Evolutionary conservation across 2,797 vertebrate genomes (phyloP), one percentile per base, ranked within the genome.

Genomic region (Acanthis flammea): DNA sequence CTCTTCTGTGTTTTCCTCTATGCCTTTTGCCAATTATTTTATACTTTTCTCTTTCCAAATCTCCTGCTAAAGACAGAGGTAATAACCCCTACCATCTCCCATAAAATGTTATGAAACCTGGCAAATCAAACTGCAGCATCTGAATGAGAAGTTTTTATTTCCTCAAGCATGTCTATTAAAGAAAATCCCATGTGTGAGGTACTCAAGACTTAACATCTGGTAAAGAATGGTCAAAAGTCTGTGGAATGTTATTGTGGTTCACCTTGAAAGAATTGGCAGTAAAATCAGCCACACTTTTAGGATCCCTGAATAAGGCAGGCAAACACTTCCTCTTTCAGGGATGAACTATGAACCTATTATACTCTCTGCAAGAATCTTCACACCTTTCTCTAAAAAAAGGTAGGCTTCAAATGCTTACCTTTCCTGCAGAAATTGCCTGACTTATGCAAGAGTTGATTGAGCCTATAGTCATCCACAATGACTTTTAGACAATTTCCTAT

Each of bases 191-290:
- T 28, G 8, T 51, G 11, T 47, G 28, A 63, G 23, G 33, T 74
- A 47, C 22, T 92, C 48, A 73, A 86, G 65, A 89, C 71, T 57
- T 71, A 82, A 27, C 1, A 5, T 31, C 53, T 86, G 62, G 61
- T 77, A 80, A 86, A 71, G 27, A 91, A 74, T 14, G 41, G 65
- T 14, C 57, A 74, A 24, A 93, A 77, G 53, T 30, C 22, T 83
- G 55, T 54, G 93, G 84, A 95, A 95, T 91, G 89, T 92, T 80
- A 37, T 86, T 72, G 87, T 88, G 89, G 68, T 95, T 96, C 68
- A 75, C 42, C 50, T 58, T 90, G 68, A 94, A 90, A 88, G 68
- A 74, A 90, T n/a, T 77, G 62, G 51, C 61, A 75, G 54, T 57
- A 96, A 73, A 94, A 77, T 54, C 54, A 86, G 78, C 85, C 84